Evolutionary conservation across 2,797 vertebrate genomes (phyloP).

Genomic region (Enteromius paludinosus): DNA sequence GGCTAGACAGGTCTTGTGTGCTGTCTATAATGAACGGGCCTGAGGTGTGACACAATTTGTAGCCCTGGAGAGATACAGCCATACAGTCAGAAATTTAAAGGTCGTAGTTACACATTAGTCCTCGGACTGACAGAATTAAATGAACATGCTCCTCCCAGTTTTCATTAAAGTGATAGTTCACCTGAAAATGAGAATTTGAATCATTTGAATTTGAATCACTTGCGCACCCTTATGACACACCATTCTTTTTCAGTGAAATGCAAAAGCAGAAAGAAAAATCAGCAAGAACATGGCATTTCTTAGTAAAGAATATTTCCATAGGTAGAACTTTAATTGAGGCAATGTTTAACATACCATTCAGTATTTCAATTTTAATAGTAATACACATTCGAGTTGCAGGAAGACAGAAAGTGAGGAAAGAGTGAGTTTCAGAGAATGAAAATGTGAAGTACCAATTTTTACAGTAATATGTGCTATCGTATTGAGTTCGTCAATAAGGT

Average conservation of each 20-base stretch:
- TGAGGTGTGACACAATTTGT: conserved; percentile 21
- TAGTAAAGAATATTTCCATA: background rate
- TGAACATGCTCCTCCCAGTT: background rate
- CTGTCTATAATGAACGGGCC: conserved; percentile 20
- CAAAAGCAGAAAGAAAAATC: background rate
- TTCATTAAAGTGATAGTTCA: conserved; percentile 10
- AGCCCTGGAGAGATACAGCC: background rate
- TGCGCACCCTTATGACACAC: background rate
- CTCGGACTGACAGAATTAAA: background rate
- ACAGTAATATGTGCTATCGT: too few relatives aligned
- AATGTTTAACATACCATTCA: too few relatives aligned
- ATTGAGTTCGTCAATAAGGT: too few relatives aligned
- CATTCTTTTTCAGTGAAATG: background rate
- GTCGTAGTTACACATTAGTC: conserved; percentile 9
- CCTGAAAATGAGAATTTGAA: background rate
- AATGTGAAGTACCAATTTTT: too few relatives aligned
- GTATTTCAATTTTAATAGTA: background rate
- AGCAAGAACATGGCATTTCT: background rate
- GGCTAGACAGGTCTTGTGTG: conserved; percentile 26
- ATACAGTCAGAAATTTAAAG: background rate
- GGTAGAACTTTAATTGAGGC: background rate
- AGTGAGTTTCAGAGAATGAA: too few relatives aligned
- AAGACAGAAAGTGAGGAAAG: too few relatives aligned
- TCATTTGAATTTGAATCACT: background rate
- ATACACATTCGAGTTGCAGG: background rate